Evolutionary conservation across 2,797 vertebrate genomes (phyloP).

Genomic region (Cynopterus sphinx): DNA sequence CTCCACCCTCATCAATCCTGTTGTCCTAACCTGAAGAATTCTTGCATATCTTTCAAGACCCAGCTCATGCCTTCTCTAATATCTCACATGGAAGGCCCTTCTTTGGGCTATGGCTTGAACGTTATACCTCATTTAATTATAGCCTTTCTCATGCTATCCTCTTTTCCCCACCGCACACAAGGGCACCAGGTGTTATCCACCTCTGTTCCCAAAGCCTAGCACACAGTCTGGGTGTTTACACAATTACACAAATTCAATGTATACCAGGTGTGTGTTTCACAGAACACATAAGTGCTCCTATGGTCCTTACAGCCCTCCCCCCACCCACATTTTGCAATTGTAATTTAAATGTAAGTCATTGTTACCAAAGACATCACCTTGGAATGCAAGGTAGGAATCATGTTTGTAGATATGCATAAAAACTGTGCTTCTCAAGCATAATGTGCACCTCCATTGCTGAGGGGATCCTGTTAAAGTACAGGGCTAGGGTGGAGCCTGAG

Average conservation of each 20-base stretch:
- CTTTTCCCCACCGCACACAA: not conserved
- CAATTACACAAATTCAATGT: not conserved
- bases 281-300: not conserved
- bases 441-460: fast-evolving
- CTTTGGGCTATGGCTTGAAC: not conserved
- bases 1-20: not conserved
- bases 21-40: not conserved
- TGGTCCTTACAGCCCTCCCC: fast-evolving
- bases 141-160: not conserved
- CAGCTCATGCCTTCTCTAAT: not conserved
- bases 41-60: not conserved
- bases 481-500: not conserved
- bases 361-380: not conserved
- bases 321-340: not conserved
- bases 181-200: not conserved
- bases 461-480: not conserved
- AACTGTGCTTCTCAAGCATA: fast-evolving
- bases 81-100: not conserved
- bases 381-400: not conserved
- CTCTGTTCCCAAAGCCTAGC: not conserved
- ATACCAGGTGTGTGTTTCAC: not conserved
- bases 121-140: no score
- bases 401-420: not conserved
- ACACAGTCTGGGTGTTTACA: not conserved
- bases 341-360: not conserved